phyloP scores from a whole-genome alignment of 2,797 vertebrate genomes.

The Pempheris klunzingeri region DNA sequence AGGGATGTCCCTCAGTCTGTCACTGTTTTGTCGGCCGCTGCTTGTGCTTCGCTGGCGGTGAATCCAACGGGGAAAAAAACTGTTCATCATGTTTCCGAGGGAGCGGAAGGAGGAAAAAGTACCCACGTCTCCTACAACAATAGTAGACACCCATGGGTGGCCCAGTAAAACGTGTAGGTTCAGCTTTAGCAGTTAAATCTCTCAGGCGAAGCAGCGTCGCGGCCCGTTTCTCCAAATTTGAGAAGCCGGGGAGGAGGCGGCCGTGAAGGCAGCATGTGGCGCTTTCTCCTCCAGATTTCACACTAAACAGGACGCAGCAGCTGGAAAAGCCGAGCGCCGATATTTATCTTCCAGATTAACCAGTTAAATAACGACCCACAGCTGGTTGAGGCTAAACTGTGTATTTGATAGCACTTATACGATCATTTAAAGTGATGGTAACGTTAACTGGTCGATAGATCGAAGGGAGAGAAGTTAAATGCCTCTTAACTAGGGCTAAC shows the following conservation, averaged over 20 bases:
- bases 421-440: too few species aligned
- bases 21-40: constrained; percentile 62
- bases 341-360: background rate
- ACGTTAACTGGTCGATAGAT: too few species aligned
- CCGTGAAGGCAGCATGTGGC: constrained; percentile 55
- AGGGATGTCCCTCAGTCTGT: constrained; percentile 73
- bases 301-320: constrained; percentile 39
- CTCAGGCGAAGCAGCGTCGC: constrained; percentile 35
- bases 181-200: background rate
- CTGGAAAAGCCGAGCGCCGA: background rate
- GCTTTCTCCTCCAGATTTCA: constrained; percentile 34
- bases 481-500: too few species aligned
- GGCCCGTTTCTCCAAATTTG: constrained; percentile 20
- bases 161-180: background rate
- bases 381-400: background rate
- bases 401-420: background rate
- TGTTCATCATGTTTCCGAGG: constrained; percentile 42
- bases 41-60: constrained; percentile 58
- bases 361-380: background rate
- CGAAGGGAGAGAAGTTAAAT: background rate
- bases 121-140: background rate
- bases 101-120: constrained; percentile 22
- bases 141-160: background rate
- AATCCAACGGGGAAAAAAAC: constrained; percentile 43
- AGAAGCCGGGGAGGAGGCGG: constrained; percentile 14